Conservation (phyloP, 2,888 invertebrate genomes). For the Ametastegia equiseti region DNA sequence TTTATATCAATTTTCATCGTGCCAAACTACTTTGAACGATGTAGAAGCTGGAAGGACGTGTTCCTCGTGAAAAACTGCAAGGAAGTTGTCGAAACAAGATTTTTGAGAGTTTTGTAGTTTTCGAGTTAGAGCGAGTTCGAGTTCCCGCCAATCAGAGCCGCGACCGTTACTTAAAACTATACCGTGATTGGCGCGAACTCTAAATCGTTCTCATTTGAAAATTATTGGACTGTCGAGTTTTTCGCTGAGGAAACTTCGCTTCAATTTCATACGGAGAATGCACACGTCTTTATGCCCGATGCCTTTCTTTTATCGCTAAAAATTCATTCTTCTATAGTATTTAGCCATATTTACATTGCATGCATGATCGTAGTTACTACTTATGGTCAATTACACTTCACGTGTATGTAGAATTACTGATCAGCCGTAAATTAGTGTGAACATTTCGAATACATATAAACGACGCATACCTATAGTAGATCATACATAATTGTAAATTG, state of each 20-base stretch:
- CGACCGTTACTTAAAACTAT: background rate
- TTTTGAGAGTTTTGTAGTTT: background rate
- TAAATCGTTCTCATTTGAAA: background rate
- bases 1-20: background rate
- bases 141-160: background rate
- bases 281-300: background rate
- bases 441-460: no score
- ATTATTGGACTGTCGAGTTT: background rate
- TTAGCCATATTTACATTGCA: conserved; percentile 12
- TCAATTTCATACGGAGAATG: background rate
- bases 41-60: background rate
- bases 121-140: background rate
- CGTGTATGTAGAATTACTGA: no score
- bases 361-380: background rate
- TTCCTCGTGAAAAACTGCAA: background rate
- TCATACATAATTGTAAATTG: no score
- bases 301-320: background rate
- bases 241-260: background rate
- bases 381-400: no score
- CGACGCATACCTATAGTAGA: no score
- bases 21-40: background rate
- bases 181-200: background rate
- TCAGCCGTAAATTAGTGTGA: no score
- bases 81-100: background rate
- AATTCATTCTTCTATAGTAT: background rate